Evolutionary conservation across 2,113 vertebrate genomes (phyloP).

Genomic region (Agapornis roseicollis): DNA sequence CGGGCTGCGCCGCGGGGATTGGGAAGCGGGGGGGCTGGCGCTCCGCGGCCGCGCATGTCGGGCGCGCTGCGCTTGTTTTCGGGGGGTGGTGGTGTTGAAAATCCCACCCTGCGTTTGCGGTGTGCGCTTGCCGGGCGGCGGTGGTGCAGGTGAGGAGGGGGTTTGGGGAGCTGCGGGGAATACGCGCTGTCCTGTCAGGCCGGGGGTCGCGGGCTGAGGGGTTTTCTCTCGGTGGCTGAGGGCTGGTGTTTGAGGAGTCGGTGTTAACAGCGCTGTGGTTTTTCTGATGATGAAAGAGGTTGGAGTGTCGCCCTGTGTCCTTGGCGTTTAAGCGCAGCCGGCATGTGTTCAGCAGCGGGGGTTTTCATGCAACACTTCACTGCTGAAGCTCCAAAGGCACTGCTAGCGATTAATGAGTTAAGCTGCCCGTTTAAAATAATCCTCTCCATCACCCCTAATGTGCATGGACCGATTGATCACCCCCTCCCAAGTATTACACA

Average conservation of each 20-base stretch:
- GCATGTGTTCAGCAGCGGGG: constrained; percentile 5
- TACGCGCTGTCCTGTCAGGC: neutral
- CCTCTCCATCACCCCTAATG: neutral
- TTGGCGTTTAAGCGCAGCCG: constrained; percentile 11
- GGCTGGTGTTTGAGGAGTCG: neutral
- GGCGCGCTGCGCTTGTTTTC: neutral
- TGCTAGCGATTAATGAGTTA: neutral
- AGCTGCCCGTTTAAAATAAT: constrained; percentile 11
- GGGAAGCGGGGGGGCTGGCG: neutral
- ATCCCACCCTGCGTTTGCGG: neutral
- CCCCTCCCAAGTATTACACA: neutral
- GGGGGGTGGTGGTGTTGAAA: neutral
- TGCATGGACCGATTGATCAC: neutral
- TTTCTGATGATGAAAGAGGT: constrained; percentile 12
- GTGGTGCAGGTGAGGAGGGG: constrained; percentile 19
- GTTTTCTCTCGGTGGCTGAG: neutral
- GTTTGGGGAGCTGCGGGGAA: neutral
- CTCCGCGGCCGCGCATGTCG: constrained; percentile 13
- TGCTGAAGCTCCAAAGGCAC: neutral
- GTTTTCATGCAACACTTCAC: neutral
- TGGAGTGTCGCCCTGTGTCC: constrained; percentile 14
- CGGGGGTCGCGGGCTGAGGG: neutral
- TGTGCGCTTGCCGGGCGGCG: neutral
- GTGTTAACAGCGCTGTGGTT: constrained; percentile 6
- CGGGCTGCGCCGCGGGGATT: neutral